Evolutionary conservation across 2,888 invertebrate species (phyloP).

Genomic region (Stenodema calcarata): DNA sequence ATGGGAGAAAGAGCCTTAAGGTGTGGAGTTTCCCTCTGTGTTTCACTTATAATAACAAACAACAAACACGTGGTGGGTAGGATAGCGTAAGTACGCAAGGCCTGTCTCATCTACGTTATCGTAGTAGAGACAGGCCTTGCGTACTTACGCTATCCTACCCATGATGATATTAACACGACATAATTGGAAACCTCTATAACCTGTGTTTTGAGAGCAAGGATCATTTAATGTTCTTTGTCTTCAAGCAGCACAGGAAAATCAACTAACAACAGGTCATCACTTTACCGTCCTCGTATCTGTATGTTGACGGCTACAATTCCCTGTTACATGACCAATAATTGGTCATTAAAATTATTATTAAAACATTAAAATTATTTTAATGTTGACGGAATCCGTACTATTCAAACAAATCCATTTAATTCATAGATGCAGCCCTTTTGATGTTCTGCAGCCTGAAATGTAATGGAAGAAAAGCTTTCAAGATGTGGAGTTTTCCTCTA

Average conservation of each 20-base stretch:
- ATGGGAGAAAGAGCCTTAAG: neutral
- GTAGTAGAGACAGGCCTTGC: too few relatives aligned
- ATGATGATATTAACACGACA: too few relatives aligned
- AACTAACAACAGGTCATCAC: neutral
- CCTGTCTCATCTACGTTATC: too few relatives aligned
- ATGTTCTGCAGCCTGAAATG: too few relatives aligned
- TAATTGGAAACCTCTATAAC: neutral
- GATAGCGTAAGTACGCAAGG: too few relatives aligned
- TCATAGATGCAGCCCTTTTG: too few relatives aligned
- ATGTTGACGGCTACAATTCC: neutral
- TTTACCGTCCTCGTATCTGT: neutral
- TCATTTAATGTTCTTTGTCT: neutral
- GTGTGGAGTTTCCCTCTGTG: neutral
- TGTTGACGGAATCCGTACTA: too few relatives aligned
- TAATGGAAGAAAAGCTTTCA: neutral
- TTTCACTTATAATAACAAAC: neutral
- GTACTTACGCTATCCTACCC: too few relatives aligned
- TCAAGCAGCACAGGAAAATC: constrained; percentile 11
- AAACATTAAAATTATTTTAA: too few relatives aligned
- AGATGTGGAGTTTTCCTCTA: neutral
- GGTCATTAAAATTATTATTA: too few relatives aligned
- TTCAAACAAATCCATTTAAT: too few relatives aligned
- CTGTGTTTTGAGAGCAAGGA: constrained; percentile 20
- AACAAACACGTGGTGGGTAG: too few relatives aligned
- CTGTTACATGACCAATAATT: neutral